Conservation (phyloP, 35 echinoderm and acorn worm genomes). For the Ophioderma brevispina region DNA sequence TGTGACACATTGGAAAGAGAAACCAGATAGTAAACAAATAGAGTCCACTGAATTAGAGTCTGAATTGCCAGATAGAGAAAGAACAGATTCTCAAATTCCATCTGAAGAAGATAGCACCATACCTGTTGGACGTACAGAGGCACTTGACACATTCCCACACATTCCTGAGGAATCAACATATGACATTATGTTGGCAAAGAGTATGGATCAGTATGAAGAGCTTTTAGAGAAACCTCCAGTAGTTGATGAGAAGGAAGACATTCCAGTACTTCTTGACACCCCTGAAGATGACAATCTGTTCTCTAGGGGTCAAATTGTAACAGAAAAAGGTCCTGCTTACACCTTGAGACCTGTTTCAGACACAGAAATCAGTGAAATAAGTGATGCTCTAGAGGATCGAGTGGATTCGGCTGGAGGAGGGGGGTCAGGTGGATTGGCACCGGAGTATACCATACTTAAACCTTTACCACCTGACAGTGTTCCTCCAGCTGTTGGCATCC, state of each 20-base stretch:
- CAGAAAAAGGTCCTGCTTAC: constrained; percentile 55
- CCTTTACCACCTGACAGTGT: neutral
- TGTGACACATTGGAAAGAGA: neutral
- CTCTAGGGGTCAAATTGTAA: constrained; percentile 29
- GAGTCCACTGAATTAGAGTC: neutral
- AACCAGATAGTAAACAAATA: neutral
- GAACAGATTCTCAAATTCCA: neutral
- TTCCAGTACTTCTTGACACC: neutral
- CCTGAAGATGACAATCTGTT: neutral
- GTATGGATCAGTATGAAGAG: neutral
- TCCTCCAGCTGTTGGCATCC: neutral
- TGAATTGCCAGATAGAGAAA: neutral
- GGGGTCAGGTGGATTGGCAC: neutral
- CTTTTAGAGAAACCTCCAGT: neutral
- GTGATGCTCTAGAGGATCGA: too few relatives aligned
- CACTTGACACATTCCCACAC: neutral
- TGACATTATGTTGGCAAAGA: neutral
- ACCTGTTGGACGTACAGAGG: neutral
- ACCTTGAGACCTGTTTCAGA: constrained; percentile 21
- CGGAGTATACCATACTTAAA: neutral
- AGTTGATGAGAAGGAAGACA: neutral
- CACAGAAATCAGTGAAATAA: neutral
- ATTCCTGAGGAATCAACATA: neutral
- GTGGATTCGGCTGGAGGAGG: neutral
- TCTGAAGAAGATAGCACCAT: neutral